Conservation (phyloP, 2,888 invertebrate genomes). For the Ptycholaimellus sp. region DNA sequence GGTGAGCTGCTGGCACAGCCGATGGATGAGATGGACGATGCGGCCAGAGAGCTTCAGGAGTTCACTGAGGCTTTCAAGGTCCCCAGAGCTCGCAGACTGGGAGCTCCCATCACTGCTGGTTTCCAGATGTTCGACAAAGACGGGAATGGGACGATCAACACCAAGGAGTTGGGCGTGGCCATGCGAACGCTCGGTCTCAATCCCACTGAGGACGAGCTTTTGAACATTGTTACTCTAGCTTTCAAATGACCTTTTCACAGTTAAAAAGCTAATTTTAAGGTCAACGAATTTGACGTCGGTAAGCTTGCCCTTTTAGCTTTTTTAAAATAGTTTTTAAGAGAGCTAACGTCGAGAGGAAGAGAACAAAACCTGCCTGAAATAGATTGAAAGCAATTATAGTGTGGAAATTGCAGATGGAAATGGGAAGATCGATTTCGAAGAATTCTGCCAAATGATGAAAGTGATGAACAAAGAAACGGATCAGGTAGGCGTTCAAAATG, state of each 20-base stretch:
- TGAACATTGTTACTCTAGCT: constrained; percentile 16
- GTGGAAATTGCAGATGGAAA: too few relatives aligned
- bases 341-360: too few relatives aligned
- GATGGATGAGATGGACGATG: not conserved
- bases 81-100: too few relatives aligned
- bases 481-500: constrained; percentile 10
- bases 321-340: too few relatives aligned
- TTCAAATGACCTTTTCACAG: not conserved
- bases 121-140: constrained; percentile 24
- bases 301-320: not conserved
- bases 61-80: too few relatives aligned
- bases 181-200: constrained; percentile 25
- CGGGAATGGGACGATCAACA: constrained; percentile 25
- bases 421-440: constrained; percentile 25
- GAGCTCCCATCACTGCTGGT: too few relatives aligned
- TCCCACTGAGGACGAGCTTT: constrained; percentile 23
- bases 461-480: constrained; percentile 26
- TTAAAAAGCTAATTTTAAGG: constrained; percentile 3
- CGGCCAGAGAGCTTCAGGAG: too few relatives aligned
- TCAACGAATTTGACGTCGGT: constrained; percentile 8
- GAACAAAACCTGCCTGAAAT: too few relatives aligned
- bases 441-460: constrained; percentile 26
- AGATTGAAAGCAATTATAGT: too few relatives aligned
- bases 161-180: constrained; percentile 25
- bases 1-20: not conserved